These are phyloP conservation scores for Dinothrombium tinctorium DNA, from an alignment of 1,140 invertebrate genomes.

Conservation along the genomic window DNA sequence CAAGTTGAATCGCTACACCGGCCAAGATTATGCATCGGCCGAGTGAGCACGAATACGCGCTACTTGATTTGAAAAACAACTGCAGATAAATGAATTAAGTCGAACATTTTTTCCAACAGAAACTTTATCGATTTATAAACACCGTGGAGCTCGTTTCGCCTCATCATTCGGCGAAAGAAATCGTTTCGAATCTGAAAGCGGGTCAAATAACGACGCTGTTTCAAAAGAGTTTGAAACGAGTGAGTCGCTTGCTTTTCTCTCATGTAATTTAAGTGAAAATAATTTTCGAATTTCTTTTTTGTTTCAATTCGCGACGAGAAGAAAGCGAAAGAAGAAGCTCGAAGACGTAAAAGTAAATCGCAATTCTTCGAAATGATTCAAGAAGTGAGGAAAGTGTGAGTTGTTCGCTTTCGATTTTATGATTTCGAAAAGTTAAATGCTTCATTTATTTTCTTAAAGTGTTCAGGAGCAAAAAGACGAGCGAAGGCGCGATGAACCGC, in stretches of 20 bases:
- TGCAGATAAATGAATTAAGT: too few relatives aligned
- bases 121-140: constrained; percentile 73
- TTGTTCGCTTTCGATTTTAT: neutral
- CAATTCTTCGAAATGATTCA: constrained; percentile 83
- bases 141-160: constrained; percentile 76
- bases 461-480: constrained; percentile 9
- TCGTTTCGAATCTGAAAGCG: constrained; percentile 61
- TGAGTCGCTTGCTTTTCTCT: constrained; percentile 25
- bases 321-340: constrained; percentile 77
- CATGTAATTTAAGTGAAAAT: neutral
- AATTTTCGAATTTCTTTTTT: neutral
- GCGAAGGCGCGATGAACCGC: constrained; percentile 5
- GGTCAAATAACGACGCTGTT: constrained; percentile 76
- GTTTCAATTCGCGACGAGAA: constrained; percentile 25
- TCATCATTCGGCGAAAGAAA: constrained; percentile 65
- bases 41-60: too few relatives aligned
- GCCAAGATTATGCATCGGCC: too few relatives aligned
- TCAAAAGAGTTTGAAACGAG: constrained; percentile 78
- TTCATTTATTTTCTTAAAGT: constrained; percentile 2
- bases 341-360: constrained; percentile 61
- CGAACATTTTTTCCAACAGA: constrained; percentile 29
- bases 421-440: neutral
- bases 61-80: too few relatives aligned
- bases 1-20: too few relatives aligned
- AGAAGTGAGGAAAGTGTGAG: constrained; percentile 39